These are phyloP conservation scores for Nephrotoma flavescens DNA, from an alignment of 2,888 invertebrate species.

Conservation along the genomic window DNA sequence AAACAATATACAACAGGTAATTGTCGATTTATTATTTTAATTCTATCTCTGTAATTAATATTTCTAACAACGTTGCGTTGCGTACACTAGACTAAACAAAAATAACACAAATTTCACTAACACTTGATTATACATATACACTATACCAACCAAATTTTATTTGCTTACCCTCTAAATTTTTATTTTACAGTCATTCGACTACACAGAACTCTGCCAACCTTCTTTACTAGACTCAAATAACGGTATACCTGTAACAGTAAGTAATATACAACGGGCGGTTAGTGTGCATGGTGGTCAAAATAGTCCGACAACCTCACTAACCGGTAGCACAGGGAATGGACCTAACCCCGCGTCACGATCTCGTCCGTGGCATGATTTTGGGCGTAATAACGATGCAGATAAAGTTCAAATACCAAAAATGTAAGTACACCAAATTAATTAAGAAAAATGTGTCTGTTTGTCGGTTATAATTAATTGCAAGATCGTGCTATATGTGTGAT, in stretches of 20 bases:
- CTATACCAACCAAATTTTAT: background rate
- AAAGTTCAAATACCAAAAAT: slow-evolving; percentile 96
- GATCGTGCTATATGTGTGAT: background rate
- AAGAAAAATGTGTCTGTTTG: background rate
- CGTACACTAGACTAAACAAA: background rate
- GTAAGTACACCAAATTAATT: slow-evolving; percentile 47
- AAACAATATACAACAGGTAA: slow-evolving; percentile 75
- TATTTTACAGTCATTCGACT: slow-evolving; percentile 69
- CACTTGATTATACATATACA: background rate
- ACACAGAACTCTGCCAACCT: slow-evolving; percentile 75
- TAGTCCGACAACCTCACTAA: slow-evolving; percentile 35
- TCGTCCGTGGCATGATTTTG: slow-evolving; percentile 88
- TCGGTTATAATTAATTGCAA: background rate
- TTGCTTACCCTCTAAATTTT: background rate
- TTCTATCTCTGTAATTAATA: background rate
- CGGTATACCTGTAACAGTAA: slow-evolving; percentile 36
- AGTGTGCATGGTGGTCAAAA: slow-evolving; percentile 34
- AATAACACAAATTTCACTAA: background rate
- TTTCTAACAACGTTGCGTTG: background rate
- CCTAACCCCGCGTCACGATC: slow-evolving; percentile 52
- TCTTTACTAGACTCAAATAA: slow-evolving; percentile 34
- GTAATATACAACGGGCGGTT: slow-evolving; percentile 37
- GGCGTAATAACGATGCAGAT: slow-evolving; percentile 84
- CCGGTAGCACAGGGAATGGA: slow-evolving; percentile 30
- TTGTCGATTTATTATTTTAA: background rate